Percentiles rank a stretch among this genome's conserved stretches.
These are phyloP conservation scores for Strigamia maritima DNA, from an alignment of 2,888 invertebrate genomes.

Conservation along the genomic window DNA sequence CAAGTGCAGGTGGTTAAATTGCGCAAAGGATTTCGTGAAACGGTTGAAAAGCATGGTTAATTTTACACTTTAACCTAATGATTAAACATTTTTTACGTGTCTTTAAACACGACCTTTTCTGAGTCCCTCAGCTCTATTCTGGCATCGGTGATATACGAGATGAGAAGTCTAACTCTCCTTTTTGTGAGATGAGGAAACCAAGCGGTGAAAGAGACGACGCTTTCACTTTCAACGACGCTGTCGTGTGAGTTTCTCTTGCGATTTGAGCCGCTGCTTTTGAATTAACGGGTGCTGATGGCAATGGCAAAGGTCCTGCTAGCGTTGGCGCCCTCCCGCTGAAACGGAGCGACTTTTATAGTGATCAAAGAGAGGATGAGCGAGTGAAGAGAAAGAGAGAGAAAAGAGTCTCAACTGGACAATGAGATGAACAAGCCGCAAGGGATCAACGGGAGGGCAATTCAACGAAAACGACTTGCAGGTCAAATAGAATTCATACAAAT, in stretches of 20 bases:
- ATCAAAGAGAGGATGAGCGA: slow-evolving; percentile 2
- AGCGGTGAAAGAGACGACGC: not conserved
- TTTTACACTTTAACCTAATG: not conserved
- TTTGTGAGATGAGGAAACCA: not conserved
- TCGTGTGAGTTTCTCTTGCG: not conserved
- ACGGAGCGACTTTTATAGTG: not conserved
- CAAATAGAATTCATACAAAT: slow-evolving; percentile 9
- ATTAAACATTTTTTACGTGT: slow-evolving; percentile 1
- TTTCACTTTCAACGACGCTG: not conserved
- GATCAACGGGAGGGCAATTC: slow-evolving; percentile 15
- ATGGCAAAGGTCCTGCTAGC: not conserved
- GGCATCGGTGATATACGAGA: not conserved
- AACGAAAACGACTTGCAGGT: slow-evolving; percentile 10
- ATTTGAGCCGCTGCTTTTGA: not conserved
- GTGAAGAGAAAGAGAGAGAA: not conserved
- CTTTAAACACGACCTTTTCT: not conserved
- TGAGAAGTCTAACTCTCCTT: not conserved
- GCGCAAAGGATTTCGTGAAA: not conserved
- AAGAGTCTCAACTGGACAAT: slow-evolving; percentile 9
- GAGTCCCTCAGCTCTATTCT: not conserved
- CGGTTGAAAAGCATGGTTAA: not conserved
- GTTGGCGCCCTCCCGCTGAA: not conserved
- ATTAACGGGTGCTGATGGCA: slow-evolving; percentile 9
- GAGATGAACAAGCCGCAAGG: slow-evolving; percentile 5
- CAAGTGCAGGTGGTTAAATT: not conserved